These are phyloP conservation scores for Gallinago solitaria DNA, from an alignment of 2,797 vertebrate species.

Conservation along the genomic window DNA sequence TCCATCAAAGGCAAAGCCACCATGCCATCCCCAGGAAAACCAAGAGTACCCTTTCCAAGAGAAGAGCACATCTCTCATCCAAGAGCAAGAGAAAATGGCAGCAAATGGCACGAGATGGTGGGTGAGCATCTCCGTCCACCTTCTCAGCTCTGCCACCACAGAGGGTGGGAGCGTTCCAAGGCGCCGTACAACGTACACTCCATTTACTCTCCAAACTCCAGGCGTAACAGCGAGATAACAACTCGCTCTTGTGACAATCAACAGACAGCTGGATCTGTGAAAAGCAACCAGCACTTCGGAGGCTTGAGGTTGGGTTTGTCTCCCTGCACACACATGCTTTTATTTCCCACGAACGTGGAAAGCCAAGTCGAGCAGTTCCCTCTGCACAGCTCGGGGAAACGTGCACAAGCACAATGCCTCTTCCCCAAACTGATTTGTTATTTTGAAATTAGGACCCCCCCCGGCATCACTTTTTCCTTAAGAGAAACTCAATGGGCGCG, in stretches of 20 bases:
- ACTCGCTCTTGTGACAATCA: not conserved
- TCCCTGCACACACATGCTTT: not conserved
- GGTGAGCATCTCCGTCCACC: not conserved
- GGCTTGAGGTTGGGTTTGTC: not conserved
- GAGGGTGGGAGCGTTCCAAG: not conserved
- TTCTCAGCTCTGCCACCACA: not conserved
- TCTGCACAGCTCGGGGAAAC: not conserved
- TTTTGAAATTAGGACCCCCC: not conserved
- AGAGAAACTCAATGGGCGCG: rapidly evolving
- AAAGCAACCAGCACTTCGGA: not conserved
- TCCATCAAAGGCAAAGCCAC: not conserved
- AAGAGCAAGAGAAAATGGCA: not conserved
- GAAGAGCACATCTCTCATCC: not conserved
- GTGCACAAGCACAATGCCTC: not conserved
- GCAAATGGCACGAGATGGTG: rapidly evolving
- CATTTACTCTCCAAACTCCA: not conserved
- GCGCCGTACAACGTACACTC: rapidly evolving
- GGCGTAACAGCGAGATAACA: not conserved
- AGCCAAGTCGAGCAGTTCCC: not conserved
- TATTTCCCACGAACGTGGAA: not conserved
- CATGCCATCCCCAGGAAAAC: not conserved
- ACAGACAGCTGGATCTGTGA: not conserved
- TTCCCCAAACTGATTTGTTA: not conserved
- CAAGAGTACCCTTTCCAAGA: rapidly evolving
- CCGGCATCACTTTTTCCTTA: not conserved